phyloP scores from a whole-genome alignment of 2,113 vertebrate genomes.

The Dromas ardeola region DNA sequence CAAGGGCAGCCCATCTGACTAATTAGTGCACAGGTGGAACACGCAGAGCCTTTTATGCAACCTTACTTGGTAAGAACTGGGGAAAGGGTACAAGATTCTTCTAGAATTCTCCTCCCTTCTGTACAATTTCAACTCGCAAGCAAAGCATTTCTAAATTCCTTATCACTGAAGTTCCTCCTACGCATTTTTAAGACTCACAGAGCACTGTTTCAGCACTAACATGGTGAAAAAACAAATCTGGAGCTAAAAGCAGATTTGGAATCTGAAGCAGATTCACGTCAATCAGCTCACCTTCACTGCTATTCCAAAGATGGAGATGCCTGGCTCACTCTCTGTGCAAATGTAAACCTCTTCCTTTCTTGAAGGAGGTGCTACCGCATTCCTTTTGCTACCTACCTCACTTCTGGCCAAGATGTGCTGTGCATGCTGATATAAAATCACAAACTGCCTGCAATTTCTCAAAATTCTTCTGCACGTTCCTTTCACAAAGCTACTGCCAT shows the following conservation, averaged over 20 bases:
- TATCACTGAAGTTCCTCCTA: neutral
- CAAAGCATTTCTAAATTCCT: neutral
- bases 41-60: neutral
- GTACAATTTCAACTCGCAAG: neutral
- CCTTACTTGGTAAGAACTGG: neutral
- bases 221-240: neutral
- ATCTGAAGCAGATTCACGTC: neutral
- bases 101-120: neutral
- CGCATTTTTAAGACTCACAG: neutral
- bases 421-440: neutral
- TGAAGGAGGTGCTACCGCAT: neutral
- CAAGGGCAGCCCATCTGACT: neutral
- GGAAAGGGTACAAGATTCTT: neutral
- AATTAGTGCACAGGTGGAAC: neutral
- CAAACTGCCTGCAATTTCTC: neutral
- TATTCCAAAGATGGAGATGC: neutral
- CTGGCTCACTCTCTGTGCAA: neutral
- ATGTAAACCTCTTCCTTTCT: neutral
- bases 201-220: neutral
- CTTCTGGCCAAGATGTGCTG: neutral
- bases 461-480: neutral
- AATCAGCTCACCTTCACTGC: neutral
- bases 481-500: neutral
- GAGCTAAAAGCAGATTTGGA: constrained; percentile 6
- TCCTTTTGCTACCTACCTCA: neutral